These are phyloP conservation scores for Parauchenoglanis punctatus DNA, from an alignment of 2,797 vertebrate genomes.

Conservation along the genomic window DNA sequence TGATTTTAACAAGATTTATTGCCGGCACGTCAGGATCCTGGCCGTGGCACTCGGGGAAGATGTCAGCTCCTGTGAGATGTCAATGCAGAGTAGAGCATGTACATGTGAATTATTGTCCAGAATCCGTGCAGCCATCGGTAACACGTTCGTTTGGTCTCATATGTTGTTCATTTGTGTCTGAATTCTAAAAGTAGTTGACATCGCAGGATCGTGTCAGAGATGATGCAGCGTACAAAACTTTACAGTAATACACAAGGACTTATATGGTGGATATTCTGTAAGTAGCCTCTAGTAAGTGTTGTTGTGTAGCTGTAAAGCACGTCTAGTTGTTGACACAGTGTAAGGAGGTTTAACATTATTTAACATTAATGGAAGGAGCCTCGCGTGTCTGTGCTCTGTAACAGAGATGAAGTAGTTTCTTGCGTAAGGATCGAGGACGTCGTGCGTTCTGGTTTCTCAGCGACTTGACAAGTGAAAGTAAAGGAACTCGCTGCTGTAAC, in stretches of 20 bases:
- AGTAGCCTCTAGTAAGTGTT: not conserved
- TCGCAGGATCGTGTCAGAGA: not conserved
- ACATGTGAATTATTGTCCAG: conserved; percentile 22
- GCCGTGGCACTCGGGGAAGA: conserved; percentile 23
- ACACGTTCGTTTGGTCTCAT: conserved; percentile 4
- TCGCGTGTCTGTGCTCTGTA: not conserved
- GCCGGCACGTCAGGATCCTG: conserved; percentile 12
- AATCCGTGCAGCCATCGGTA: conserved; percentile 1
- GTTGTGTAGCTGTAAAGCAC: not conserved
- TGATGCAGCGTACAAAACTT: not conserved
- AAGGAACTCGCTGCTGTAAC: not conserved
- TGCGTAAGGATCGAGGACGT: not conserved
- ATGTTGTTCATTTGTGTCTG: conserved; percentile 12
- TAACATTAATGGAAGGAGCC: not conserved
- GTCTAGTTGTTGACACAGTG: not conserved
- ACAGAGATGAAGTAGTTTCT: not conserved
- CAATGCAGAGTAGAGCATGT: conserved; percentile 21
- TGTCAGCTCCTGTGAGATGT: conserved; percentile 37
- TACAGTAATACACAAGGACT: not conserved
- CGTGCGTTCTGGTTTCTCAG: not conserved
- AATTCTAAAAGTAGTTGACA: not conserved
- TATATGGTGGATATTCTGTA: not conserved
- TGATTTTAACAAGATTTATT: conserved; percentile 42
- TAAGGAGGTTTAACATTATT: not conserved
- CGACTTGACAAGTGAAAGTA: not conserved